Evolutionary conservation across 2,113 vertebrate genomes (phyloP).

Genomic region (Castor canadensis): DNA sequence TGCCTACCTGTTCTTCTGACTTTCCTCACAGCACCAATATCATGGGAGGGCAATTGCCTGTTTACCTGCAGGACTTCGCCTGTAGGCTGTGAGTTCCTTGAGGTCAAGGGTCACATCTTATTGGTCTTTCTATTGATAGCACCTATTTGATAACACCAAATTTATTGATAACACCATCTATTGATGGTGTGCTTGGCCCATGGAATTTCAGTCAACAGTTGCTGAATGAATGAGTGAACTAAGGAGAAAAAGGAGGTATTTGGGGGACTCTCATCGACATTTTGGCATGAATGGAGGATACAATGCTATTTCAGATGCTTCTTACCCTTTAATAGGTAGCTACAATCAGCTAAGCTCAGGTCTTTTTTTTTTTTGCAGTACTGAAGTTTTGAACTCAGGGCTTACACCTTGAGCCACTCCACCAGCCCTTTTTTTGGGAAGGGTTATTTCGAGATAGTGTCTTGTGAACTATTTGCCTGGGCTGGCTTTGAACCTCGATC

Average conservation of each 20-base stretch:
- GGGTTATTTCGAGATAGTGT: no score
- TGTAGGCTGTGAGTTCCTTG: neutral
- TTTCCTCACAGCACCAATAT: neutral
- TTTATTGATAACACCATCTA: no score
- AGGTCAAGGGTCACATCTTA: neutral
- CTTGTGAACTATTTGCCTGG: no score
- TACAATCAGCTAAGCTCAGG: no score
- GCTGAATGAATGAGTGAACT: neutral
- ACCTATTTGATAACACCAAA: no score
- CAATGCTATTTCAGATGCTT: neutral
- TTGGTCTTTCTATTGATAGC: neutral
- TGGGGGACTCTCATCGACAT: neutral
- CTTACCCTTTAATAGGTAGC: neutral
- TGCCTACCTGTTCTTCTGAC: neutral
- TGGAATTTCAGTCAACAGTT: neutral
- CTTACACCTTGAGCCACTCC: no score
- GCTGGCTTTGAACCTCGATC: no score
- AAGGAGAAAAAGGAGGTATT: neutral
- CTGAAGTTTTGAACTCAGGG: no score
- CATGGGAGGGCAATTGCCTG: neutral
- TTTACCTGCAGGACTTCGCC: neutral
- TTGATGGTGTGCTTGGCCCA: neutral
- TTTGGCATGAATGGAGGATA: neutral
- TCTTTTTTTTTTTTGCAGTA: no score
- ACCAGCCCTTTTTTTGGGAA: no score